Base-by-base conservation (phyloP, 2,797 vertebrate species). In the Chiloscyllium punctatum region DNA sequence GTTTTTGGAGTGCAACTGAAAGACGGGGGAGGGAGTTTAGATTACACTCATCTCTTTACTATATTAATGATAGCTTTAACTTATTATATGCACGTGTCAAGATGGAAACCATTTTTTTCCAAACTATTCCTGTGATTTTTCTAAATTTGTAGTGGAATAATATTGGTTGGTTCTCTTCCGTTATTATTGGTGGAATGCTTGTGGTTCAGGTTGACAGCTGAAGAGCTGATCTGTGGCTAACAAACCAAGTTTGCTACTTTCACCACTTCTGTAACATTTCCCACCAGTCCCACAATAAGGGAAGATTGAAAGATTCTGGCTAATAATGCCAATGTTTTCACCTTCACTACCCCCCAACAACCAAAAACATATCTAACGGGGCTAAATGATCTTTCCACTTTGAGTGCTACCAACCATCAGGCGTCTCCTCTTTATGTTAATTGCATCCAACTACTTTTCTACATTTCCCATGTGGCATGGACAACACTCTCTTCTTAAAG, bases 11-110 rank as follows among this genome's bases (percentile, higher is more conserved):
- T 66, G 57, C 37, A 69, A 92, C n/a, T 92, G n/a, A 69, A n/a
- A 18, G 30, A 92, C 37, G 13, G 9, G n/a, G 18, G n/a, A n/a
- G 30, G 57, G 57, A 1, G 57, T 62, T 69, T 68, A 69, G 37
- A 25, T 92, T 92, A n/a, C 42, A 62, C 90, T 92, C 90, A 92
- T 92, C 90, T 69, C 90, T 69, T 92, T 42, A 92, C 37, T 42
- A 21, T 37, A 92, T 92, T 92, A 37, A 62, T 92, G 90, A 68
- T n/a, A 69, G 66, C 69, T 69, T 92, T 48, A 91, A 91, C 33
- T 16, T 91, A n/a, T 66, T 91, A 37, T 21, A 69, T 69, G 66
- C 33, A 25, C 27, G 33, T 69, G 62, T 69, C 62, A 92, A 92
- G 68, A 68, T 69, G 90, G 57, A 91, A 68, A 91, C 30, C 6